A percentile compares a stretch with the other conserved stretches of the same genome.
Conservation (phyloP, 2,888 invertebrate genomes). For the Habroteleia sp. region DNA sequence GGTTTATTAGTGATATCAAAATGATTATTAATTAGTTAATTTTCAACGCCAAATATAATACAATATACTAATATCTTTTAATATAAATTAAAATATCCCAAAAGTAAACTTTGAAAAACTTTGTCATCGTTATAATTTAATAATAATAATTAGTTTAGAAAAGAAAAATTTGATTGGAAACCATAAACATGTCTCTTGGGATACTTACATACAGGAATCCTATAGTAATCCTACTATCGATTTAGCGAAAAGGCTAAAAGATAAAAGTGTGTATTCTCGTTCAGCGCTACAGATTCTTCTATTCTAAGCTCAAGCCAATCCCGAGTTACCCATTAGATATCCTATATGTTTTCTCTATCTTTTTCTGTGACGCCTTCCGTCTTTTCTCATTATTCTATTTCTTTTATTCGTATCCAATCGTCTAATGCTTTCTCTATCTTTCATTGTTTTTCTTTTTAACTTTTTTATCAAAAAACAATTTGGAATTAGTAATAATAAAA, state of each 20-base stretch:
- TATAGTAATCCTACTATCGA: slow-evolving; percentile 62
- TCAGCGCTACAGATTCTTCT: slow-evolving; percentile 47
- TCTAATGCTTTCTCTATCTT: too few relatives aligned
- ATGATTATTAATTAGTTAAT: too few relatives aligned
- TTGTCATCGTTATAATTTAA: too few relatives aligned
- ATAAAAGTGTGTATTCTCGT: slow-evolving; percentile 58
- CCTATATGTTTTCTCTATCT: slow-evolving; percentile 67
- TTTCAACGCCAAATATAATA: background rate
- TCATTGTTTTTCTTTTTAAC: too few relatives aligned
- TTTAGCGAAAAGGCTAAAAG: slow-evolving; percentile 45
- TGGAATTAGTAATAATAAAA: too few relatives aligned
- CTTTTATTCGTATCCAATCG: slow-evolving; percentile 29
- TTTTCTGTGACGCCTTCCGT: slow-evolving; percentile 8
- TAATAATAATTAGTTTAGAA: slow-evolving; percentile 45
- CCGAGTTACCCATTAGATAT: slow-evolving; percentile 69
- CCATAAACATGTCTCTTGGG: slow-evolving; percentile 49
- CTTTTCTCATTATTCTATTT: slow-evolving; percentile 11
- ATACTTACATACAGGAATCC: slow-evolving; percentile 49
- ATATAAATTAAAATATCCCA: too few relatives aligned
- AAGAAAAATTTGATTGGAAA: slow-evolving; percentile 32
- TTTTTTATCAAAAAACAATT: too few relatives aligned
- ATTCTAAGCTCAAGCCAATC: slow-evolving; percentile 54
- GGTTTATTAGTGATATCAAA: too few relatives aligned
- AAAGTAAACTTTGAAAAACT: too few relatives aligned
- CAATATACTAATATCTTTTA: too few relatives aligned